Evolutionary conservation across 2,797 vertebrate species (phyloP).

Genomic region (Microcaecilia unicolor): DNA sequence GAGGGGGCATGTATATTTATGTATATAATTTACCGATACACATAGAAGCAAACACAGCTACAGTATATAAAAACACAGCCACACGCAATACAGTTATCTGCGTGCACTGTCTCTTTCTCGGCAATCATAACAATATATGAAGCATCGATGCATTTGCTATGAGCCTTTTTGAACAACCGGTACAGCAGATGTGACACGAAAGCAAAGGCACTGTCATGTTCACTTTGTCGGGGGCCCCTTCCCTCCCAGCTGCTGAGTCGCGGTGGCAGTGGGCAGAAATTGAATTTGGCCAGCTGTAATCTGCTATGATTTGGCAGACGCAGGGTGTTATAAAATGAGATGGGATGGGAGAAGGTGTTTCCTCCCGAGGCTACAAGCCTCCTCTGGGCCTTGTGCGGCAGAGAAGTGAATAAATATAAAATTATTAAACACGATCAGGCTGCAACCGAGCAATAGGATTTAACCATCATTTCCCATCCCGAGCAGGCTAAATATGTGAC

Average conservation of each 20-base stretch:
- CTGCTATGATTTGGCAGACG: slow-evolving; percentile 59
- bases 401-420: not conserved
- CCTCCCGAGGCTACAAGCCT: slow-evolving; percentile 9
- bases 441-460: not conserved
- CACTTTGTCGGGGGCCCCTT: slow-evolving; percentile 48
- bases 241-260: slow-evolving; percentile 45
- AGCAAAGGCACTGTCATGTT: slow-evolving; percentile 60
- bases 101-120: too few species aligned
- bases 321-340: slow-evolving; percentile 47
- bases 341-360: slow-evolving; percentile 35
- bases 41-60: not conserved
- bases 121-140: slow-evolving; percentile 44
- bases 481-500: too few species aligned
- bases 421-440: not conserved
- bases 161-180: slow-evolving; percentile 61
- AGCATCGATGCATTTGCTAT: slow-evolving; percentile 61
- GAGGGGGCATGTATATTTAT: too few species aligned
- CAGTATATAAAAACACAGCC: slow-evolving; percentile 14
- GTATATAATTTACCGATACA: too few species aligned
- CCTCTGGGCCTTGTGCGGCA: not conserved
- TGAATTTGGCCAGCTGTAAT: slow-evolving; percentile 65
- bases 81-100: too few species aligned
- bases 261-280: slow-evolving; percentile 52
- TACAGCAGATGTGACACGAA: slow-evolving; percentile 56
- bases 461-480: not conserved